Evolutionary conservation across 2,113 vertebrate species (phyloP), one percentile per base, ranked within the genome.

Genomic region (Prochilodus magdalenae): DNA sequence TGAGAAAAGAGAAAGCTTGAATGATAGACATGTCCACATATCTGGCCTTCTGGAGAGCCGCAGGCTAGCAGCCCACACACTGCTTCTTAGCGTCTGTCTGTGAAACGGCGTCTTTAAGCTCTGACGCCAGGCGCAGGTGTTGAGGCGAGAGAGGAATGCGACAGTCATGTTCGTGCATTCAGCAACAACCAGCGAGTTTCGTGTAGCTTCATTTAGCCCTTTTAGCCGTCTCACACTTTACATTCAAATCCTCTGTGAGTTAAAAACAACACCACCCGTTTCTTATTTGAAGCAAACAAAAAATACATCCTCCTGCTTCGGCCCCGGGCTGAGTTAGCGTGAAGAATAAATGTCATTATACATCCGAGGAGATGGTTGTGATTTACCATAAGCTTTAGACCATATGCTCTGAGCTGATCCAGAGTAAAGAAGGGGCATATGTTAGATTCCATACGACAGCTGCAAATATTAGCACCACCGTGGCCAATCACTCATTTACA

Each of bases 101-200:
- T 80, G 73, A 87, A 75, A 63, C 66, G 8, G 72, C n/a, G 44
- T 73, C 82, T 40, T 79, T 65, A 66, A 30, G 59, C 71, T 80
- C 22, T 47, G 55, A 27, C 0, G 20, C 15, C 22, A 26, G n/a
- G 62, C 44, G 26, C n/a, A 47, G 47, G 60, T 22, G 59, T 55
- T 66, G 44, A 65, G 47, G n/a, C 1, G 47, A 65, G 47, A 71
- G 13, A 72, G 22, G 57, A 57, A 12, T 3, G 53, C 29, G 55
- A 70, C 33, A 20, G 57, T 62, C 53, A 59, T 20, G 67, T 44
- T 59, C 26, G 13, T 44, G 30, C 26, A 44, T 70, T 70, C 3
- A 24, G 12, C 24, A 13, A 44, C 33, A 40, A 36, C 18, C 20
- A 67, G 16, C 7, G 30, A 22, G 5, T 36, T 59, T 44, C 14